Base-by-base conservation (phyloP, 2,888 invertebrate genomes). In the Agonopterix arenella region DNA sequence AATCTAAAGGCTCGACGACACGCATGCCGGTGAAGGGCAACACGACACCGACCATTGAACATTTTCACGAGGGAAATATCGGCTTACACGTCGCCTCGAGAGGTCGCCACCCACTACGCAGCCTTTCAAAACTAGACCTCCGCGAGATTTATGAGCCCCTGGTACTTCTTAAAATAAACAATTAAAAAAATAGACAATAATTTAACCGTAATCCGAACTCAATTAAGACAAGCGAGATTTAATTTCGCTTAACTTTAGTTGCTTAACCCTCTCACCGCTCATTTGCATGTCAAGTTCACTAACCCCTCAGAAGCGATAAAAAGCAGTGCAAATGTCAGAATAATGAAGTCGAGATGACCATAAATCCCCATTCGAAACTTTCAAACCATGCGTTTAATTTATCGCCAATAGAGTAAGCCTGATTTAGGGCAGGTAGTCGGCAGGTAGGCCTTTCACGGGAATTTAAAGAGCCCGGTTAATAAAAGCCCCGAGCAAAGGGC, bases 61-160 rank as follows among this genome's bases (percentile, higher is more conserved):
- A 80, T 85, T 85, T 88, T 73, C 85, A 82, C 79, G 80, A 76
- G 80, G 83, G 82, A 82, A 84, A 85, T 85, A 88, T 89, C 88
- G 76, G 74, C 71, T 89, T 86, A 85, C 88, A 74, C 66, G 53
- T 53, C 66, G 53, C 37, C 63, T 59, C 50, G 66, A 71, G 69
- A 67, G 68, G 63, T 66, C 73, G 77, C 84, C 88, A 86, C 86
- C 85, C 86, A 85, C 84, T 77, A 73, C 68, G 79, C 64, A 56
- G 53, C 59, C 65, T 65, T 67, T 66, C 58, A 61, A 60, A 67
- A 67, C 67, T 68, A 66, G 60, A 69, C 62, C 70, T 69, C 64
- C 71, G 49, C 50, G 49, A 40, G 54, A 53, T 52, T 60, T 60
- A 64, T 76, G 72, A 57, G 47, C 52, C 55, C 70, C 73, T 72